phyloP scores from a whole-genome alignment of 2,113 vertebrate species.

The Acrocephalus kingi region DNA sequence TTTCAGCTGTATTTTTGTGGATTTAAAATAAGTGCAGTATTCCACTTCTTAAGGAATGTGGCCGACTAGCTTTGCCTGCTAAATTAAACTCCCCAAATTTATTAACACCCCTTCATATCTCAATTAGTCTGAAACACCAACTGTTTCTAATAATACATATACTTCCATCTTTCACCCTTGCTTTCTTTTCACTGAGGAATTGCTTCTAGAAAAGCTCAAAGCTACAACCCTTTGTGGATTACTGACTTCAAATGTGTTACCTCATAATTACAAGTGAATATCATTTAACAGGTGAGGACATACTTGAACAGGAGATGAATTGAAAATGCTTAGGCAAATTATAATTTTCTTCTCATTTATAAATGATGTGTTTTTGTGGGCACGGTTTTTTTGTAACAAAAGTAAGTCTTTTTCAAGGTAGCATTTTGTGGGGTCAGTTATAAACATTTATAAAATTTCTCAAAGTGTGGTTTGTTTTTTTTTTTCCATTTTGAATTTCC shows the following conservation, averaged over 20 bases:
- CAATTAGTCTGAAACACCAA: not conserved
- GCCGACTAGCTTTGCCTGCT: not conserved
- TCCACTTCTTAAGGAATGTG: not conserved
- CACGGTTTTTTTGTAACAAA: not conserved
- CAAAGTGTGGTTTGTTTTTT: not conserved
- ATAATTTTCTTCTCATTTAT: not conserved
- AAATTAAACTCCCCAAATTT: not conserved
- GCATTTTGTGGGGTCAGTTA: fast-evolving
- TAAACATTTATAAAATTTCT: not conserved
- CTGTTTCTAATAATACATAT: not conserved
- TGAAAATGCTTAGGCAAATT: not conserved
- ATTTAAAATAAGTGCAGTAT: not conserved
- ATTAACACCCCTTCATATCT: not conserved
- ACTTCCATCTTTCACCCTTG: not conserved
- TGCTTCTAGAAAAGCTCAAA: not conserved
- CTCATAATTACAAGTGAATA: not conserved
- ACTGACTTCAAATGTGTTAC: not conserved
- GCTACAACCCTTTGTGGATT: not conserved
- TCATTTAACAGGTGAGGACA: not conserved
- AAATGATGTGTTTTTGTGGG: not conserved
- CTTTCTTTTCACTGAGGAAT: not conserved
- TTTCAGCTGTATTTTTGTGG: not conserved
- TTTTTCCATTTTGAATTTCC: not conserved
- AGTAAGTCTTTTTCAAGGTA: not conserved
- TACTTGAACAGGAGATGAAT: not conserved